Percentiles rank a stretch among this genome's conserved stretches.
These are phyloP conservation scores for Brachionichthys hirsutus DNA, from an alignment of 2,113 vertebrate species.

Conservation along the genomic window DNA sequence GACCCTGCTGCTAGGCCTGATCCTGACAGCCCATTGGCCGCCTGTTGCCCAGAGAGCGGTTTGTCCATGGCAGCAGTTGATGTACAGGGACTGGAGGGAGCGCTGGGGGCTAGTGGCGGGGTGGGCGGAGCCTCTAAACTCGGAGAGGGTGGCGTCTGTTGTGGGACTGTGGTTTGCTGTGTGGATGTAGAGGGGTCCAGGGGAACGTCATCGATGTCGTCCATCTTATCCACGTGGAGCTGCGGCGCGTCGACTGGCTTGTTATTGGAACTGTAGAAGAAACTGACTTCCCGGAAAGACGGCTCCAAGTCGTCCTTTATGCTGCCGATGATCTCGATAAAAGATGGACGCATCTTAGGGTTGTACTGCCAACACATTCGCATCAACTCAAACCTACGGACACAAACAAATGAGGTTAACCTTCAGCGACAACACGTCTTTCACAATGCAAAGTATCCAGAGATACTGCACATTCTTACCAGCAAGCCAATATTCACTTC, in stretches of 20 bases:
- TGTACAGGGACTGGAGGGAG: conserved; percentile 59
- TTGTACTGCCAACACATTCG: conserved; percentile 99
- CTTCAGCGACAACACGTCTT: conserved; percentile 16
- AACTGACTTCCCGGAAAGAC: conserved; percentile 89
- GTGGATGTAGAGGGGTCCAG: conserved; percentile 78
- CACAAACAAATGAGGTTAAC: conserved; percentile 20
- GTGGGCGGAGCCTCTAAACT: conserved; percentile 46
- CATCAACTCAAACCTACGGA: conserved; percentile 92
- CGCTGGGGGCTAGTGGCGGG: conserved; percentile 44
- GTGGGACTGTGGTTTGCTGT: conserved; percentile 40
- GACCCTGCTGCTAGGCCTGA: conserved; percentile 6
- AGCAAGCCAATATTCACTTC: conserved; percentile 43
- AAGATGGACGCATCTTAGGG: conserved; percentile 94
- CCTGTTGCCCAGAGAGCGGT: conserved; percentile 82
- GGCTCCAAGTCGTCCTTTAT: conserved; percentile 93
- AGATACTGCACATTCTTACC: conserved; percentile 17
- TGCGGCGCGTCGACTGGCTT: conserved; percentile 86
- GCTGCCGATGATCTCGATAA: conserved; percentile 94
- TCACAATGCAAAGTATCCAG: conserved; percentile 14
- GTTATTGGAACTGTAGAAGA: conserved; percentile 97
- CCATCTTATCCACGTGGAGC: conserved; percentile 87
- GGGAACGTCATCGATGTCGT: conserved; percentile 85
- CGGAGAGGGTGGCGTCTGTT: conserved; percentile 53
- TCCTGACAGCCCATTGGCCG: conserved; percentile 82
- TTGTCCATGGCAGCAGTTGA: conserved; percentile 75